phyloP scores from a whole-genome alignment of 2,797 vertebrate genomes.

The Scleropages formosus region DNA sequence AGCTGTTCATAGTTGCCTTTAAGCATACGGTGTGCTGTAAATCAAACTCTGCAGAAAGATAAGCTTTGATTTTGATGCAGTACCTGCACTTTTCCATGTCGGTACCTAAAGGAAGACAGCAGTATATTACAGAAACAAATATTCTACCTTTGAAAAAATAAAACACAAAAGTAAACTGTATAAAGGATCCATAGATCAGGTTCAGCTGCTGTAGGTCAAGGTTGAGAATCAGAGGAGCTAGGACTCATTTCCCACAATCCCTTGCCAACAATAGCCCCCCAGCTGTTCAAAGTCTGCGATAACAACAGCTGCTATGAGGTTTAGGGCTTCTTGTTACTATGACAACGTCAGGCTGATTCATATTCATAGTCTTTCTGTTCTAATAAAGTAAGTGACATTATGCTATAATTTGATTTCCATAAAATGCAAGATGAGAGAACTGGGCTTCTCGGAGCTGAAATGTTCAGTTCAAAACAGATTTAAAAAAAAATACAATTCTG shows the following conservation, averaged over 20 bases:
- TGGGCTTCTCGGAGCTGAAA: slow-evolving; percentile 52
- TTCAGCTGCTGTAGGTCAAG: slow-evolving; percentile 54
- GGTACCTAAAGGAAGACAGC: not conserved
- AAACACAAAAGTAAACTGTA: not conserved
- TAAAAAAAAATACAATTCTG: slow-evolving; percentile 61
- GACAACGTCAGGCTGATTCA: slow-evolving; percentile 74
- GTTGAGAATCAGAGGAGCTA: slow-evolving; percentile 62
- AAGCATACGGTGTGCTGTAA: no score
- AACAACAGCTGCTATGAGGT: slow-evolving; percentile 76
- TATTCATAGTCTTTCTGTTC: slow-evolving; percentile 64
- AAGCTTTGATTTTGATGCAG: no score
- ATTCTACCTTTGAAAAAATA: not conserved
- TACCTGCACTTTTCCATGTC: no score
- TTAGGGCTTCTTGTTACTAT: slow-evolving; percentile 75
- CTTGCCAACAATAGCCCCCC: slow-evolving; percentile 66
- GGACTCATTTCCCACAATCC: slow-evolving; percentile 72
- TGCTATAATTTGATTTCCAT: slow-evolving; percentile 67
- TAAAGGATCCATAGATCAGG: not conserved
- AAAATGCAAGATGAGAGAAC: slow-evolving; percentile 53
- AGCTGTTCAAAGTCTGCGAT: slow-evolving; percentile 75
- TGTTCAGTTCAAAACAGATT: slow-evolving; percentile 53
- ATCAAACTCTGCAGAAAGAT: no score
- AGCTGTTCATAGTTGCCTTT: no score
- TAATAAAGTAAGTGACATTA: slow-evolving; percentile 74
- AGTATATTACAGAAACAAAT: not conserved